Percentiles rank a stretch among this genome's conserved stretches.
Conservation (phyloP, 2,888 invertebrate species). For the Idaea dimidiata region DNA sequence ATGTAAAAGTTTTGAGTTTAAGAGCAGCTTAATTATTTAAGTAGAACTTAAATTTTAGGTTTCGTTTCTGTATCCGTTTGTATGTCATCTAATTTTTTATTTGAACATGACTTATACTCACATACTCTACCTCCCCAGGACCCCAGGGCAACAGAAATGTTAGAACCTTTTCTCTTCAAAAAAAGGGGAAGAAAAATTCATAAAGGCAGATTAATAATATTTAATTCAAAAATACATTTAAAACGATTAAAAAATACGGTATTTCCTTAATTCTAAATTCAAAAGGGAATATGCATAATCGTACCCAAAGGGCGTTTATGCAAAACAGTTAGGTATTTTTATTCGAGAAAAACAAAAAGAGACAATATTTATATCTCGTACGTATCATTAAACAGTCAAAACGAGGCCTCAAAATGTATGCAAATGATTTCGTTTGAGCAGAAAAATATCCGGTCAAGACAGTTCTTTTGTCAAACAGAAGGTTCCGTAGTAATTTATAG, state of each 20-base stretch:
- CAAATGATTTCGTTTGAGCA: constrained; percentile 50
- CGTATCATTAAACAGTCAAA: constrained; percentile 67
- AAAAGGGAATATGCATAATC: constrained; percentile 39
- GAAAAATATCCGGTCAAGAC: constrained; percentile 20
- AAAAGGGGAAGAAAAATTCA: constrained; percentile 12
- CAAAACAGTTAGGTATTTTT: constrained; percentile 35
- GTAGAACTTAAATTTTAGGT: no score
- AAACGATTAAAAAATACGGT: constrained; percentile 32
- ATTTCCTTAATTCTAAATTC: constrained; percentile 43
- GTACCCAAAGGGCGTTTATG: constrained; percentile 52
- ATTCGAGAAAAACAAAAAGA: constrained; percentile 45
- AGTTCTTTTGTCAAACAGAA: neutral
- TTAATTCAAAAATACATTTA: constrained; percentile 33
- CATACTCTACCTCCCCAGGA: no score
- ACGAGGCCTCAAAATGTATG: constrained; percentile 65
- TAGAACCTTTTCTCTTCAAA: neutral
- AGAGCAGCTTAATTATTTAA: no score
- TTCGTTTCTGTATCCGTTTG: no score
- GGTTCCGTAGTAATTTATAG: constrained; percentile 11
- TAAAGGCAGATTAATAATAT: constrained; percentile 3
- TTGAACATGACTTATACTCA: no score
- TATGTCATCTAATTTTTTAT: no score
- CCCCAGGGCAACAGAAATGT: no score
- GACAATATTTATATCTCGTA: constrained; percentile 67
- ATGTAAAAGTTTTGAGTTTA: no score